Percentiles rank a stretch among this genome's conserved stretches.
Evolutionary conservation across 2,888 invertebrate species (phyloP).

Genomic region (Ischnus inquisitorius): DNA sequence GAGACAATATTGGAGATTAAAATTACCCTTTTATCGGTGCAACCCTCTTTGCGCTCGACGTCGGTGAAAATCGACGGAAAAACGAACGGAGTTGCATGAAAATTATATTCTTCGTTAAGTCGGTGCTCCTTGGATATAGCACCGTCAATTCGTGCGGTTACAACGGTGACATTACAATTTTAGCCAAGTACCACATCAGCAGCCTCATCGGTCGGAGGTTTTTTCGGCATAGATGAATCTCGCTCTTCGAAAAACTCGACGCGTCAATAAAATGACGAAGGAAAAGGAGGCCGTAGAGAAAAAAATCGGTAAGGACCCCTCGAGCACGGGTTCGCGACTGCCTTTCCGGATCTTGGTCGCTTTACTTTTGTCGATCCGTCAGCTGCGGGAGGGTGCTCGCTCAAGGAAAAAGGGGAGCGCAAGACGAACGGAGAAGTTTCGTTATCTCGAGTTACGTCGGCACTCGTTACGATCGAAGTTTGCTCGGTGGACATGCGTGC

Average conservation of each 20-base stretch:
- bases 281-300: background rate
- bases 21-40: background rate
- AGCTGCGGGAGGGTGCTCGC: constrained; percentile 10
- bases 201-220: background rate
- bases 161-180: background rate
- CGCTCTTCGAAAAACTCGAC: background rate
- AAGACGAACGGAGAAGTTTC: constrained; percentile 70
- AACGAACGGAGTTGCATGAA: background rate
- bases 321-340: background rate
- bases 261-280: background rate
- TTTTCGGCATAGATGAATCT: background rate
- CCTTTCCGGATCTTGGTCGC: constrained; percentile 30
- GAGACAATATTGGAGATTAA: background rate
- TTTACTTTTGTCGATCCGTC: constrained; percentile 42
- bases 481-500: constrained; percentile 65
- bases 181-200: background rate
- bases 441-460: constrained; percentile 80
- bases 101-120: background rate
- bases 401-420: constrained; percentile 23
- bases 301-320: background rate
- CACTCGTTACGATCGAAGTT: constrained; percentile 79
- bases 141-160: background rate
- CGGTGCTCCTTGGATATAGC: background rate
- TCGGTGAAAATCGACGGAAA: too few species aligned
- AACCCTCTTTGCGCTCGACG: background rate